Base-by-base conservation (phyloP, 2,797 vertebrate species). In the Danio aesculapii region DNA sequence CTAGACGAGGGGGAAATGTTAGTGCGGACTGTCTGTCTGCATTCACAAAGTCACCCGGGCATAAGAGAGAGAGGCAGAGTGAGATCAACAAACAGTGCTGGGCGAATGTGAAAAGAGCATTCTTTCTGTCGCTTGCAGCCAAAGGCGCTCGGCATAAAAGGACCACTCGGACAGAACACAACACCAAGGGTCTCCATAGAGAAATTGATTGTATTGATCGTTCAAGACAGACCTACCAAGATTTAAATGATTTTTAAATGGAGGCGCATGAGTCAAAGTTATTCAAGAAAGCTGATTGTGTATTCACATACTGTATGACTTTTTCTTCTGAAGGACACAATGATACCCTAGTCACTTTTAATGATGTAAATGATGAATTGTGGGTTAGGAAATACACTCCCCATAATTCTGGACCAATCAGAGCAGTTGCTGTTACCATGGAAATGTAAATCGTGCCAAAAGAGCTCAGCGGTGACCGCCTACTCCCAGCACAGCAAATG, bases 1-100 rank as follows among this genome's bases (percentile, higher is more conserved):
- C 52, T 74, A 63, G 61, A 81, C 13, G 41, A 82, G 66, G 47
- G 63, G 55, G 66, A 82, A 63, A 30, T 58, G 63, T 44, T 67
- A 16, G 67, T 55, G 57, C n/a, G 73, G 17, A 30, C 73, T 68
- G 41, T 59, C 72, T 52, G 73, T 75, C 73, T 62, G 49, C 39
- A 62, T 82, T 76, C 66, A 55, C 39, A 77, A 7, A 82, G 41
- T 49, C 81, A 71, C 10, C 71, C 58, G 21, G 64, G 81, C 81
- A 63, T 69, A 57, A 82, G 47, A 76, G 63, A 62, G 39, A 21
- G 55, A 69, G 64, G 53, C 17, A 0, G 52, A 55, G 72, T 39
- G 39, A 57, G 74, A 57, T 71, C 67, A 77, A 55, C 73, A 53
- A 75, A 76, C 55, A 63, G 39, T 69, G 57, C 30, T 59, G 47